Evolutionary conservation across 2,797 vertebrate genomes (phyloP), one percentile per base, ranked within the genome.

Genomic region (Adelosebastes latens): DNA sequence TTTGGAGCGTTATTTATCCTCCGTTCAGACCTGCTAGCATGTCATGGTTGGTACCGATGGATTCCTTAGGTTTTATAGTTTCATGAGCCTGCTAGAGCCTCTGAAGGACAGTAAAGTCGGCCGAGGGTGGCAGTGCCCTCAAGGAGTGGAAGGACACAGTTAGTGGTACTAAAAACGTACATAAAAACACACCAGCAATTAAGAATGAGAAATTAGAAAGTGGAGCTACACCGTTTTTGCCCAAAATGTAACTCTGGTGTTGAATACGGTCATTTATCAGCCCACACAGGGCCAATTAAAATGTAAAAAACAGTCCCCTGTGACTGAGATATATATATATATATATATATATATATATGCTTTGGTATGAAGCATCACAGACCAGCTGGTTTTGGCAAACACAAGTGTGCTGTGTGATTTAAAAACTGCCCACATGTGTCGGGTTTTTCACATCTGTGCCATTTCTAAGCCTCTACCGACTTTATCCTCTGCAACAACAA

Each of bases 391-490:
- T 69, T 61, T 72, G 77, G 60, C 64, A 14, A 72, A 75, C 62
- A 62, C 12, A 27, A 61, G 42, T 29, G 71, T 29, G 31, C 52
- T 78, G 24, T 64, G 64, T n/a, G 58, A 68, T 71, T 72, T 85
- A 13, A 84, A 69, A 69, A 56, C 22, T 36, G n/a, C 25, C 29
- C 42, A 53, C n/a, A 5, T 70, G 64, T 64, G 32, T 75, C 59
- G 7, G 61, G 2, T 64, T 81, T 55, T 32, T 75, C 56, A 61
- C 73, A 79, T 86, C 59, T 88, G 64, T 29, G 39, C 32, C 55
- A 60, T 69, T 56, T 82, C 52, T 22, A 34, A 61, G 10, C 49
- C 42, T 20, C 36, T 9, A 12, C 59, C 73, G 27, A 53, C 4
- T 16, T 63, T 16, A 29, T 72, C 49, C 52, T 62, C 42, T 60